Base-by-base conservation (phyloP, 2,888 invertebrate genomes). In the Plagodis dolabraria region DNA sequence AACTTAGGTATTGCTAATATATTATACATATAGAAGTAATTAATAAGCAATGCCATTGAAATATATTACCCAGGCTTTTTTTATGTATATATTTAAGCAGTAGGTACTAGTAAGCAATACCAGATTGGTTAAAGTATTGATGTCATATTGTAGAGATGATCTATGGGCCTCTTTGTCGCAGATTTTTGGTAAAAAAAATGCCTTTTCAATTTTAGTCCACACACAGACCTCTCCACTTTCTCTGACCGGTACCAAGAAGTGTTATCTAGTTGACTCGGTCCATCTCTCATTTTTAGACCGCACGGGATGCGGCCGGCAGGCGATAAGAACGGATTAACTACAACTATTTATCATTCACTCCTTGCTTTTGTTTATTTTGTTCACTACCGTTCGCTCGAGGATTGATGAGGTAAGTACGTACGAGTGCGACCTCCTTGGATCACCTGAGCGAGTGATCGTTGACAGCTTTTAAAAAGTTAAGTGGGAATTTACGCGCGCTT, bases 251-350 rank as follows among this genome's bases (percentile, higher is more conserved):
- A 89, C 88, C 69, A 66, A 79, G 89, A 89, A 86, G 83, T 86
- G 85, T 92, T 92, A 92, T 92, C 91, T 86, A 64, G 57, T 64
- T 63, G 70, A 69, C 70, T 71, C 71, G 76, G 80, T 80, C 86
- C 92, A 92, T 92, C 92, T 91, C 83, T 92, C 92, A 92, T 91
- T 88, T 90, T 89, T 80, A 85, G 90, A 89, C 89, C 90, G 84
- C 92, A 89, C 89, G 90, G 89, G 89, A 85, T 85, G 88, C 80
- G 71, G 70, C 79, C 72, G 75, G 71, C 75, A 75, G 77, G 76
- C 85, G 92, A 92, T 92, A 92, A 92, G 86, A 79, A 74, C 77
- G 91, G 92, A 92, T 92, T 92, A 92, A 90, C 86, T 83, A 80
- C 72, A 80, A 86, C 91, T 89, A 92, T 92, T 92, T 90, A 92